Evolutionary conservation across 2,113 vertebrate species (phyloP), one percentile per base, ranked within the genome.

Genomic region (Benitochromis conjunctus): DNA sequence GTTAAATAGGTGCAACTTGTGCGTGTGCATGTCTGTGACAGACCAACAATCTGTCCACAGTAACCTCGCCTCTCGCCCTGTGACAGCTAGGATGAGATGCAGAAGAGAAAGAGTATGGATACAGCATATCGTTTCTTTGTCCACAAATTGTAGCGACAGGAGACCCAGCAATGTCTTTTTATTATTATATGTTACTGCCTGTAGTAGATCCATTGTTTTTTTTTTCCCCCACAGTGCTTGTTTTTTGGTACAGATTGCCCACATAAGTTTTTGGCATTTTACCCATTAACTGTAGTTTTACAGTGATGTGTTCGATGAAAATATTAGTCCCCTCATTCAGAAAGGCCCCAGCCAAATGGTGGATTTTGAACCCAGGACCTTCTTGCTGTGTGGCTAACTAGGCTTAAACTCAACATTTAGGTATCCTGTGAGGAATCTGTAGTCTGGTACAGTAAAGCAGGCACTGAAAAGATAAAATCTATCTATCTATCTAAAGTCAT

Each of bases 1-100:
- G 31, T 62, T 62, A 36, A 62, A 6, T 7, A 34, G 58, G 34
- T 64, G 0, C 3, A 2, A 5, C 29, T 0, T 64, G 6, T 21
- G 6, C 38, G 34, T 4, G 6, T 36, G 19, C 38, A 38, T 38
- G 19, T 7, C 34, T 64, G 34, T 64, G 60, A 13, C 18, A 13
- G 34, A 64, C 18, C 1, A 1, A 3, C 4, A 36, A 38, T 66
- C n/a, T 64, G 1, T 21, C 11, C 34, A 41, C 4, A 3, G 2
- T 66, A 34, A 66, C 34, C 3, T 38, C 5, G 19, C 4, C 11
- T 13, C 60, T 66, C 7, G 0, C 0, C 0, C 36, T 14, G 7
- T 41, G 62, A 41, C 0, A 66, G 62, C 62, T 5, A 14, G 21
- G 1, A 66, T 21, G 10, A n/a, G 6, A 38, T 66, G 62, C 6